phyloP scores from a whole-genome alignment of 2,888 invertebrate genomes.

The Aleiodes alternator region DNA sequence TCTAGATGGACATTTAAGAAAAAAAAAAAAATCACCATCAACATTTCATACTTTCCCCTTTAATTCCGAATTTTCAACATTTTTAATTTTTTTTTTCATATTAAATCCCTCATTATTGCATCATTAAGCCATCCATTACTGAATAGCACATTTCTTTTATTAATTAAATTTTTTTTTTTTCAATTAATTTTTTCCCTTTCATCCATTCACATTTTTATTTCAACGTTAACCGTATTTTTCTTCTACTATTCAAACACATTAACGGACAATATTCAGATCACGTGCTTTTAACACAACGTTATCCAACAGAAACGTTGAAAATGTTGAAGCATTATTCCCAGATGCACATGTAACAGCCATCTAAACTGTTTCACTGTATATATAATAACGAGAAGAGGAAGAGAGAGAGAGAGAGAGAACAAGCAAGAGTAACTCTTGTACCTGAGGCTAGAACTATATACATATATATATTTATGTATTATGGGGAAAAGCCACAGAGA shows the following conservation, averaged over 20 bases:
- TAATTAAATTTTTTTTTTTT: neutral
- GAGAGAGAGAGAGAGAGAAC: no score
- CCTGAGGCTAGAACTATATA: slow-evolving; percentile 4
- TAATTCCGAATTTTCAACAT: no score
- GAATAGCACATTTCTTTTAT: neutral
- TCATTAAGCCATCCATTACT: neutral
- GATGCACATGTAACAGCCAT: slow-evolving; percentile 14
- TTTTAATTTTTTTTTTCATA: no score
- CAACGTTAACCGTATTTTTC: slow-evolving; percentile 14
- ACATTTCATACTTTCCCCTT: no score
- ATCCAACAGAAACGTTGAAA: slow-evolving; percentile 13
- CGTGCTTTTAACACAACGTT: slow-evolving; percentile 20
- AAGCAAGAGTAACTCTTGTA: neutral
- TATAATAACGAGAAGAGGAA: slow-evolving; percentile 9
- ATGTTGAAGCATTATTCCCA: slow-evolving; percentile 33
- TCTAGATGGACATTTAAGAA: no score
- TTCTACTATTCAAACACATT: neutral
- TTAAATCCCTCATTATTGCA: no score
- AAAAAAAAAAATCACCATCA: no score
- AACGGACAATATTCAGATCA: slow-evolving; percentile 32
- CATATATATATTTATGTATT: neutral
- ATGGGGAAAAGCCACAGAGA: slow-evolving; percentile 16
- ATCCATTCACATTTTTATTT: neutral
- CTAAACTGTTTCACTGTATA: slow-evolving; percentile 13
- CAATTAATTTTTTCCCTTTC: neutral